Evolutionary conservation across 2,888 invertebrate genomes (phyloP), one percentile per base, ranked within the genome.

Genomic region (Leptopilina drosophilae): DNA sequence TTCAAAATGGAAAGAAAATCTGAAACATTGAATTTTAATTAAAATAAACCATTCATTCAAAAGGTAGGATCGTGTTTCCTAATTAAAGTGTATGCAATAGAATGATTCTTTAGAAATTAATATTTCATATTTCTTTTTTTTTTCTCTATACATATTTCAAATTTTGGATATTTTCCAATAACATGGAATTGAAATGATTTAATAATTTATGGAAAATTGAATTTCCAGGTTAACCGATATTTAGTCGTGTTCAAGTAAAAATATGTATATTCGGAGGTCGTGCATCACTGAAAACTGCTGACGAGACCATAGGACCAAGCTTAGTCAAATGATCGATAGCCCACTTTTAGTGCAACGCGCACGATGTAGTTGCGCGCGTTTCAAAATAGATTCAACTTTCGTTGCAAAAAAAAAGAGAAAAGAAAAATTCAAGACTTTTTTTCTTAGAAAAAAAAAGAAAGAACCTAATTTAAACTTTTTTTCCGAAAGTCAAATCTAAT

Each of bases 261-360:
- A 46, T 64, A 76, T 76, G 20, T 64, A 40, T 64, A 77, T 77
- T 77, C 79, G 76, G 80, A 78, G 78, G 83, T 78, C 80, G 80
- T 78, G 78, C 79, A 78, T 79, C 79, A 81, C 66, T 56, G 73
- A 81, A 75, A 80, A 69, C 77, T 73, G 78, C 78, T 67, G 81
- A 69, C 76, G 73, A 79, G 80, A 81, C 79, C 77, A 80, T 75
- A 77, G 78, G 77, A 77, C 76, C 66, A 79, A 78, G 80, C 78
- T 82, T 78, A 79, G 82, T 79, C 81, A 79, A 82, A 82, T 84
- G 84, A 85, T 85, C 84, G 82, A 85, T 85, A 85, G 84, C 84
- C 85, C 83, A 84, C 82, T 84, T 85, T 84, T 84, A 80, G 81
- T 76, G 65, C 53, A 79, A 77, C 66, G 79, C 77, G 78, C 78